Conservation (phyloP, 1,140 invertebrate species). For the Zaprionus nigranus region DNA sequence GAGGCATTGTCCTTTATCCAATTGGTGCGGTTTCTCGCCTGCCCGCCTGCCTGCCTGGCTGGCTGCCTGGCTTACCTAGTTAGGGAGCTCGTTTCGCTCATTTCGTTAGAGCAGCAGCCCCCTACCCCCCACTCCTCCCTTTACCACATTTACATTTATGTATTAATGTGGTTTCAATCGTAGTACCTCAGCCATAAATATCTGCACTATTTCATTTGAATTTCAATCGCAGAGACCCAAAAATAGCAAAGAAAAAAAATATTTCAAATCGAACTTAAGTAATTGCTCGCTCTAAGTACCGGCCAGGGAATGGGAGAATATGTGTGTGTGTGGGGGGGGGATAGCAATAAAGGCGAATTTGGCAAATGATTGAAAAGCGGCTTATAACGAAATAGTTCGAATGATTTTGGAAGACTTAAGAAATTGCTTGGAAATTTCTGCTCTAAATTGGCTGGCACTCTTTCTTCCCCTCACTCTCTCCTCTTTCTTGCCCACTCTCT, state of each 20-base stretch:
- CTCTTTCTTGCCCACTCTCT: background rate
- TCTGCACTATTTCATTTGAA: slow-evolving; percentile 13
- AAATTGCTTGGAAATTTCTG: background rate
- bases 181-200: slow-evolving; percentile 28
- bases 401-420: background rate
- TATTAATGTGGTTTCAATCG: slow-evolving; percentile 27
- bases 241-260: background rate
- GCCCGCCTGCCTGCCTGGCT: background rate
- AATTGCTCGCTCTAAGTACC: background rate
- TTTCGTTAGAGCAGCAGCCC: background rate
- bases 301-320: fast-evolving
- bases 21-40: slow-evolving; percentile 26
- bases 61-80: slow-evolving; percentile 28
- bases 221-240: slow-evolving; percentile 8
- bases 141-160: slow-evolving; percentile 43
- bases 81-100: slow-evolving; percentile 22
- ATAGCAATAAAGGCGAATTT: background rate
- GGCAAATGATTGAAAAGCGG: slow-evolving; percentile 6
- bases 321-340: too few relatives aligned
- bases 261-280: slow-evolving; percentile 12
- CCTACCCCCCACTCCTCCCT: background rate
- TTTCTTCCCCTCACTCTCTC: background rate
- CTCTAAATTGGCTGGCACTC: background rate
- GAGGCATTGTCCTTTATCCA: slow-evolving; percentile 40
- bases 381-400: background rate